Conservation (phyloP, 2,797 vertebrate genomes). For the Ctenopoma multispine region DNA sequence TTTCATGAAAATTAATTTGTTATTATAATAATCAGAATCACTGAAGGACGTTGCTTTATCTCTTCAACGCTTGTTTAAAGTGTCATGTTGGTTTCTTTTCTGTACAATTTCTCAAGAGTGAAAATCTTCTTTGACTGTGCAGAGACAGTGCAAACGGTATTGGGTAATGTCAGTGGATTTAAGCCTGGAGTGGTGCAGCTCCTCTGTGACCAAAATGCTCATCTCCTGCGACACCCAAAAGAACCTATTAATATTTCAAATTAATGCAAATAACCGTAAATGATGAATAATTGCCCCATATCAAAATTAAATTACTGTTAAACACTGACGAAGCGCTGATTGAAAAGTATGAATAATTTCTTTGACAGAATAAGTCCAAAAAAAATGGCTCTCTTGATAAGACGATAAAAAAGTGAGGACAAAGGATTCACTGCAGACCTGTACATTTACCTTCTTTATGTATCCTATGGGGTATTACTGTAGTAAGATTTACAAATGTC, state of each 20-base stretch:
- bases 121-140: constrained; percentile 15
- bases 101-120: neutral
- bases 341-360: constrained; percentile 70
- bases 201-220: constrained; percentile 73
- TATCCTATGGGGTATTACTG: neutral
- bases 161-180: constrained; percentile 49
- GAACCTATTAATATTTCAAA: constrained; percentile 82
- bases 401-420: constrained; percentile 25
- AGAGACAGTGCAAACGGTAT: constrained; percentile 26
- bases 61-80: constrained; percentile 17
- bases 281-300: constrained; percentile 82
- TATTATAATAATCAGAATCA: constrained; percentile 39
- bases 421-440: constrained; percentile 34
- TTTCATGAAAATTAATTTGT: constrained; percentile 43
- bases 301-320: constrained; percentile 83
- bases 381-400: constrained; percentile 19
- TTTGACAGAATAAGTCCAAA: constrained; percentile 37
- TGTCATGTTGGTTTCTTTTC: neutral
- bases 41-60: constrained; percentile 34
- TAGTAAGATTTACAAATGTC: neutral
- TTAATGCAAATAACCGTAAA: constrained; percentile 83
- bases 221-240: constrained; percentile 69
- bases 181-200: constrained; percentile 64
- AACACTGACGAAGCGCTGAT: constrained; percentile 73
- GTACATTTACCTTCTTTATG: neutral